Percentiles rank a stretch among this genome's conserved stretches.
Conservation (phyloP, 2,888 invertebrate genomes). For the Synanthedon tipuliformis region DNA sequence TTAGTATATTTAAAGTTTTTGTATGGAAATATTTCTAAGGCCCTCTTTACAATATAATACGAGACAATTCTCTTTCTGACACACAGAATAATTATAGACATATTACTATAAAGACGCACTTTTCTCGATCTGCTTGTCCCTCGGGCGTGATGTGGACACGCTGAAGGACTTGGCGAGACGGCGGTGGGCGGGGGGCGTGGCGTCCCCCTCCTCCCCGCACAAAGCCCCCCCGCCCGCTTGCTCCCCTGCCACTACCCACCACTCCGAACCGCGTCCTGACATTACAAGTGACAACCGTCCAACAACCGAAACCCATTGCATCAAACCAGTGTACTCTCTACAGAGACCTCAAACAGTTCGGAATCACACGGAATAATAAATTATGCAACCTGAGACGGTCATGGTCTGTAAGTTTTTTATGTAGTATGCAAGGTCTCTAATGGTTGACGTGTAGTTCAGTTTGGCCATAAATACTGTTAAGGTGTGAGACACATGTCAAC, state of each 20-base stretch:
- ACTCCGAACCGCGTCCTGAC: constrained; percentile 33
- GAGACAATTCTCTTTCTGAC: too few species aligned
- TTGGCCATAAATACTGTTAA: too few species aligned
- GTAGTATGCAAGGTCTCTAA: too few species aligned
- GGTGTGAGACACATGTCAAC: too few species aligned
- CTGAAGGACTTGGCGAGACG: constrained; percentile 93
- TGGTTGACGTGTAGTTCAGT: too few species aligned
- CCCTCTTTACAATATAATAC: too few species aligned
- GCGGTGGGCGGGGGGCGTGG: constrained; percentile 87
- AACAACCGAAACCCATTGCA: neutral
- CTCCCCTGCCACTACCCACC: constrained; percentile 37
- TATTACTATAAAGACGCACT: constrained; percentile 20
- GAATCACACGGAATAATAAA: too few species aligned
- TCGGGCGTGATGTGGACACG: constrained; percentile 76
- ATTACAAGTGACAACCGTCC: neutral
- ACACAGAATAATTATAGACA: neutral
- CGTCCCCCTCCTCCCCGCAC: constrained; percentile 71
- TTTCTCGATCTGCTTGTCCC: constrained; percentile 39
- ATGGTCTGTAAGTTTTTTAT: too few species aligned
- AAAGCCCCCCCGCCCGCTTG: constrained; percentile 27
- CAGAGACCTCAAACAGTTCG: neutral
- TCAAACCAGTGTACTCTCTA: neutral
- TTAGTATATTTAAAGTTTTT: too few species aligned
- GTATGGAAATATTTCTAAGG: too few species aligned
- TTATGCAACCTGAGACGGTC: too few species aligned